A percentile compares a stretch with the other conserved stretches of the same genome.
These are phyloP conservation scores for Mormoops blainvillei DNA, from an alignment of 2,113 vertebrate genomes.

Conservation along the genomic window DNA sequence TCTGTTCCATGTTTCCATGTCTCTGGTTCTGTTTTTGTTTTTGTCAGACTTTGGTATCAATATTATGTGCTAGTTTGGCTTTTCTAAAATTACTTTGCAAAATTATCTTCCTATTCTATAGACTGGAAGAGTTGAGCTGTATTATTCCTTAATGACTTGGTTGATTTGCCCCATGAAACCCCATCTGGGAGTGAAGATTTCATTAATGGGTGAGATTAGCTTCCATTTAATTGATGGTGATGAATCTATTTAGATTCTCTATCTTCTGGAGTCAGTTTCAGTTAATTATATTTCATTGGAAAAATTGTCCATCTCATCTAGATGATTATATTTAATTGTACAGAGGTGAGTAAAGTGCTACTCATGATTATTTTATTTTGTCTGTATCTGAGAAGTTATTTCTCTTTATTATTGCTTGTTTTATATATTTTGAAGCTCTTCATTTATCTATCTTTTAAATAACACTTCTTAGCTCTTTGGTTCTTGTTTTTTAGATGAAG, in stretches of 20 bases:
- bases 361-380: neutral
- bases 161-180: neutral
- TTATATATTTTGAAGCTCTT: neutral
- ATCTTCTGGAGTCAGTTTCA: neutral
- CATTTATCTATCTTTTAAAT: neutral
- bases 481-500: neutral
- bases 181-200: neutral
- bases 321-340: neutral
- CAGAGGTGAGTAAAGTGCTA: neutral
- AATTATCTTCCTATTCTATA: neutral
- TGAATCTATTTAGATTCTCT: slow-evolving; percentile 4
- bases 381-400: neutral
- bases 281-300: neutral
- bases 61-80: neutral
- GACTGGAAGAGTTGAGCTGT: neutral
- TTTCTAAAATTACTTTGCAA: neutral
- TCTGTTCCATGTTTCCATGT: too few relatives aligned
- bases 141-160: neutral
- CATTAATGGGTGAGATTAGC: neutral
- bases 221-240: neutral
- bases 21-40: neutral
- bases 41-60: neutral
- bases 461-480: neutral
- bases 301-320: neutral
- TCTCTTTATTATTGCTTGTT: neutral